Conservation (phyloP, 2,888 invertebrate species). For the Amorpha juglandis region DNA sequence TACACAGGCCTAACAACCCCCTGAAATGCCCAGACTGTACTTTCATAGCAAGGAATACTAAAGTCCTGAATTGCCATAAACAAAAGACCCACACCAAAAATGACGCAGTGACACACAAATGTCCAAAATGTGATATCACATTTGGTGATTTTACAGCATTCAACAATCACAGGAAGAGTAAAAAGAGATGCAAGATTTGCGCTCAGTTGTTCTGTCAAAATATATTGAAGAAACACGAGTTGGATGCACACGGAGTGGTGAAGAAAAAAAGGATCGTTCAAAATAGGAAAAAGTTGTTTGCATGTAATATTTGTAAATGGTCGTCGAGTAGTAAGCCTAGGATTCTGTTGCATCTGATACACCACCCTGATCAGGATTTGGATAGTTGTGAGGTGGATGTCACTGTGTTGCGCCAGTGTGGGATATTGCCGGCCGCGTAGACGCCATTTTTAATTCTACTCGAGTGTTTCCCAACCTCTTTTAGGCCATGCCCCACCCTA, state of each 20-base stretch:
- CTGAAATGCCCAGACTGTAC: conserved; percentile 57
- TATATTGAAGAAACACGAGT: conserved; percentile 38
- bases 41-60: conserved; percentile 55
- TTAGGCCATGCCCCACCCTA: too few relatives aligned
- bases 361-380: conserved; percentile 64
- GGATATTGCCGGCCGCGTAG: conserved; percentile 34
- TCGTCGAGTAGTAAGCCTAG: conserved; percentile 46
- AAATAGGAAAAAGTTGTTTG: conserved; percentile 37
- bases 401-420: conserved; percentile 42
- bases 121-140: conserved; percentile 32
- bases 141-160: background rate
- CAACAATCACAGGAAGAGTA: conserved; percentile 19
- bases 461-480: too few relatives aligned
- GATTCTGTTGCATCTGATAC: conserved; percentile 69
- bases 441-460: too few relatives aligned
- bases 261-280: conserved; percentile 26
- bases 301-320: conserved; percentile 61
- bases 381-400: conserved; percentile 55
- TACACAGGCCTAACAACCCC: conserved; percentile 64
- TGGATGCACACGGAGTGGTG: conserved; percentile 31
- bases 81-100: conserved; percentile 21
- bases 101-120: conserved; percentile 17
- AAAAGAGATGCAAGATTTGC: conserved; percentile 25
- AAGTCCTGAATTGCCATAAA: conserved; percentile 49
- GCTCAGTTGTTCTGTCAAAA: conserved; percentile 33